These are phyloP conservation scores for Nannospalax galili DNA, from an alignment of 2,113 vertebrate species.

Conservation along the genomic window DNA sequence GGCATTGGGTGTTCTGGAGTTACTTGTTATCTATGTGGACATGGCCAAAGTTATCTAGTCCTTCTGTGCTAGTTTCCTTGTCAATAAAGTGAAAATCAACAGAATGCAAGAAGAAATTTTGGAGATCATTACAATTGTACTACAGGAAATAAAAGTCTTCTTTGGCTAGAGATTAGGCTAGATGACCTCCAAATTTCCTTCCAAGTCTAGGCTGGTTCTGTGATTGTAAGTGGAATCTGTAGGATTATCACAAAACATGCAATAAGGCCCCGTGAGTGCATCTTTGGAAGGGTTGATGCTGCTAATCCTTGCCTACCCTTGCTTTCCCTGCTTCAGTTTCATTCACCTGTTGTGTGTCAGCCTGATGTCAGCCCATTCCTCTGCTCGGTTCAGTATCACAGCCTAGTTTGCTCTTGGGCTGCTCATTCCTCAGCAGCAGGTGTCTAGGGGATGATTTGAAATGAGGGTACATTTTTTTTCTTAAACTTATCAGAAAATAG, in stretches of 20 bases:
- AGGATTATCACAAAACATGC: constrained; percentile 64
- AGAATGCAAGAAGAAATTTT: constrained; percentile 43
- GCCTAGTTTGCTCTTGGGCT: background rate
- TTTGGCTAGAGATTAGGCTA: constrained; percentile 25
- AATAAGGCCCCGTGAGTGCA: constrained; percentile 53
- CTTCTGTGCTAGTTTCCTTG: constrained; percentile 35
- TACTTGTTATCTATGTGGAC: background rate
- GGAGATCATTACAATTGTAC: constrained; percentile 1
- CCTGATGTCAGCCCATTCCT: background rate
- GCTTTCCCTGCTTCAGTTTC: constrained; percentile 53
- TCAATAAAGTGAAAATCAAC: constrained; percentile 1
- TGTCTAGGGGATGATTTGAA: constrained; percentile 31
- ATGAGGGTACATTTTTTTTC: constrained; percentile 20
- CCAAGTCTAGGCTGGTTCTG: constrained; percentile 47
- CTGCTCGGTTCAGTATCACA: background rate
- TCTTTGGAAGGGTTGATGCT: constrained; percentile 57
- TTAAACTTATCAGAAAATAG: constrained; percentile 21
- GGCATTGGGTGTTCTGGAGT: no score
- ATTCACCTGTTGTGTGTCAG: constrained; percentile 56
- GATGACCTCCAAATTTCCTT: constrained; percentile 57
- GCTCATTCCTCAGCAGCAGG: background rate
- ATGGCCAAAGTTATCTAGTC: background rate
- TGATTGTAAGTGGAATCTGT: constrained; percentile 56
- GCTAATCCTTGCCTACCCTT: constrained; percentile 32
- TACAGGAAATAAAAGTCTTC: constrained; percentile 34